Evolutionary conservation across 2,797 vertebrate species (phyloP).

Genomic region (Champsocephalus gunnari): DNA sequence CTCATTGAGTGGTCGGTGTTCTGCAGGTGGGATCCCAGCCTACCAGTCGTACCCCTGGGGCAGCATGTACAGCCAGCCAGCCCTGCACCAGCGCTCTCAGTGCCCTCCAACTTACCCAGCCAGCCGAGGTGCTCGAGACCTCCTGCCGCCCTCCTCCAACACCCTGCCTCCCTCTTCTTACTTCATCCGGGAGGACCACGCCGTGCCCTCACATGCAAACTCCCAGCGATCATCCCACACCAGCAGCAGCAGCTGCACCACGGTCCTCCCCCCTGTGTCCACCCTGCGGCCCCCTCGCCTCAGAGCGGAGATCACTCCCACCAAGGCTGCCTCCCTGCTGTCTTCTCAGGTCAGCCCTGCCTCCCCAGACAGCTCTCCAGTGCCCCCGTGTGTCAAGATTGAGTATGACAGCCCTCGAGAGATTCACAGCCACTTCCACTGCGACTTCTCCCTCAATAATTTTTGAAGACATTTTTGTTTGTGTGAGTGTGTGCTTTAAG

Average conservation of each 20-base stretch:
- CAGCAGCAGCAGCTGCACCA: slow-evolving; percentile 1
- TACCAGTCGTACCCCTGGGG: slow-evolving; percentile 85
- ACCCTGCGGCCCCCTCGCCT: slow-evolving; percentile 55
- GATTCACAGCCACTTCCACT: slow-evolving; percentile 84
- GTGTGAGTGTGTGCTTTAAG: slow-evolving; percentile 16
- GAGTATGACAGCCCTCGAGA: slow-evolving; percentile 78
- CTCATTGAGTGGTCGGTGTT: slow-evolving; percentile 8
- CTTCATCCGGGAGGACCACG: slow-evolving; percentile 52
- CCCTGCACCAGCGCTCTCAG: slow-evolving; percentile 66
- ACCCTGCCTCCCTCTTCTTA: slow-evolving; percentile 54
- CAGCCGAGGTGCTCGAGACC: slow-evolving; percentile 53
- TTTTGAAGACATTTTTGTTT: slow-evolving; percentile 73
- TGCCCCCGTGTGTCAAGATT: slow-evolving; percentile 73
- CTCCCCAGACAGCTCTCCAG: slow-evolving; percentile 68
- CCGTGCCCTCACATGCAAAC: slow-evolving; percentile 35
- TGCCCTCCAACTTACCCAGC: slow-evolving; percentile 70
- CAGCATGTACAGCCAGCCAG: slow-evolving; percentile 78
- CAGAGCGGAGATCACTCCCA: slow-evolving; percentile 55
- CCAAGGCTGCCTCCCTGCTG: slow-evolving; percentile 42
- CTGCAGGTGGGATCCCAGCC: slow-evolving; percentile 56
- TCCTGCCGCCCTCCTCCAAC: slow-evolving; percentile 52
- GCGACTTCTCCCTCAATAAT: slow-evolving; percentile 84
- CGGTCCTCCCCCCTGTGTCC: slow-evolving; percentile 72
- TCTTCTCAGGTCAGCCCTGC: slow-evolving; percentile 62
- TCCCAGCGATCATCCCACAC: slow-evolving; percentile 48